These are phyloP conservation scores for Schizaphis graminum DNA, from an alignment of 2,888 invertebrate genomes.

Conservation along the genomic window DNA sequence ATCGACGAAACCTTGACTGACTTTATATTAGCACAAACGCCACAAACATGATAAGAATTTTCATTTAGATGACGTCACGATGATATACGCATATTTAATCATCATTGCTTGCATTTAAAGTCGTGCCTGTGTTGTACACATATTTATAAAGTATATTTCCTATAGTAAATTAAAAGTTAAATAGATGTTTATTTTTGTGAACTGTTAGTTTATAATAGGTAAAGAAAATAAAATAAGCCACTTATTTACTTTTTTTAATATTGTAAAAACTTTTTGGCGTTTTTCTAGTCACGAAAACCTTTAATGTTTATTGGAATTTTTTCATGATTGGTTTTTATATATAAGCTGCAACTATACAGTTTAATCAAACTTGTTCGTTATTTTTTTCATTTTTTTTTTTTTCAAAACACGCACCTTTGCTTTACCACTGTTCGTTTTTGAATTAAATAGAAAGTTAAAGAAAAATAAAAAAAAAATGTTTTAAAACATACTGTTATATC, in stretches of 20 bases:
- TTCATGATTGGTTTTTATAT: conserved; percentile 53
- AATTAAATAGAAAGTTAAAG: background rate
- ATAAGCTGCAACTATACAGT: conserved; percentile 22
- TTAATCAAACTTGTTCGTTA: conserved; percentile 62
- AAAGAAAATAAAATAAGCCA: conserved; percentile 36
- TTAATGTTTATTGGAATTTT: conserved; percentile 58
- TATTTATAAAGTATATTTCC: background rate
- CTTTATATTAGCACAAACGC: background rate
- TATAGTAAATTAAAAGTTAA: background rate
- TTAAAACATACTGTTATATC: background rate
- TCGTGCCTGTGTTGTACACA: background rate
- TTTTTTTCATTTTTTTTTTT: conserved; percentile 14
- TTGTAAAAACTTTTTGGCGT: conserved; percentile 49
- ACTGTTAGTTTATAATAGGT: background rate
- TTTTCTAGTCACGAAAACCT: conserved; percentile 57
- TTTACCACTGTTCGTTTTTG: background rate
- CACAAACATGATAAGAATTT: background rate
- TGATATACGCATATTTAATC: background rate
- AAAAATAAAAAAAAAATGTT: background rate
- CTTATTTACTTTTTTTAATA: conserved; percentile 42
- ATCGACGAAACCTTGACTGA: background rate
- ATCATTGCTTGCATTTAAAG: background rate
- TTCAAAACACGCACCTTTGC: conserved; percentile 28
- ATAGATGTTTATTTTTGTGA: background rate
- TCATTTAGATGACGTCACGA: background rate